A percentile compares a stretch with the other conserved stretches of the same genome.
These are phyloP conservation scores for Monomorium pharaonis DNA, from an alignment of 1,140 invertebrate species.

Conservation along the genomic window DNA sequence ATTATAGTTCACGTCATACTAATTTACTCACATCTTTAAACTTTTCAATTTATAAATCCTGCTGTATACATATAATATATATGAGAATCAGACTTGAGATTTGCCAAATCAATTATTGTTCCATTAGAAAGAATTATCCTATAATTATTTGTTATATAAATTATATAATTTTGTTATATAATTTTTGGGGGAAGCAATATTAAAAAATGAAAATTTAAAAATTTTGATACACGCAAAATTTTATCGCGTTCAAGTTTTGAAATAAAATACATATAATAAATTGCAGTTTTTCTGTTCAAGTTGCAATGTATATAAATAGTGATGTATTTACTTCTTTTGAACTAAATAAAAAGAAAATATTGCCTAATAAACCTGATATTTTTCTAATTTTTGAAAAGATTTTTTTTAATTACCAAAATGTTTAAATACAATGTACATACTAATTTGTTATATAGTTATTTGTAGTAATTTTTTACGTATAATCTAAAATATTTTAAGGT, in stretches of 20 bases:
- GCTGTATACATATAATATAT: not conserved
- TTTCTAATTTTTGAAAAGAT: not conserved
- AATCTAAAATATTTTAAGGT: not conserved
- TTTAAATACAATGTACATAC: not conserved
- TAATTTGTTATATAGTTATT: not conserved
- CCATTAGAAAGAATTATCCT: not conserved
- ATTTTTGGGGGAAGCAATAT: not conserved
- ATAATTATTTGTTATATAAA: not conserved
- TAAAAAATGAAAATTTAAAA: not conserved
- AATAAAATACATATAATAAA: not conserved
- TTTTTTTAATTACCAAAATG: not conserved
- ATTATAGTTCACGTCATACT: not conserved
- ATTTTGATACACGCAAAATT: not conserved
- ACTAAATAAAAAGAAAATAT: slow-evolving; percentile 6
- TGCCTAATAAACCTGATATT: not conserved
- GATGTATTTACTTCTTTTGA: slow-evolving; percentile 18
- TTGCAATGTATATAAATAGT: not conserved
- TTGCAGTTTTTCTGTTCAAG: not conserved
- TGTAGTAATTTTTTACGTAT: not conserved
- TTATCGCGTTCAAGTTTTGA: not conserved
- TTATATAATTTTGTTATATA: not conserved
- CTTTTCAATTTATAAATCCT: not conserved
- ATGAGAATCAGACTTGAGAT: not conserved
- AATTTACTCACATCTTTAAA: not conserved
- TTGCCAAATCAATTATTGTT: not conserved